Conservation (phyloP, 2,797 vertebrate species). For the Chloroceryle amazona region DNA sequence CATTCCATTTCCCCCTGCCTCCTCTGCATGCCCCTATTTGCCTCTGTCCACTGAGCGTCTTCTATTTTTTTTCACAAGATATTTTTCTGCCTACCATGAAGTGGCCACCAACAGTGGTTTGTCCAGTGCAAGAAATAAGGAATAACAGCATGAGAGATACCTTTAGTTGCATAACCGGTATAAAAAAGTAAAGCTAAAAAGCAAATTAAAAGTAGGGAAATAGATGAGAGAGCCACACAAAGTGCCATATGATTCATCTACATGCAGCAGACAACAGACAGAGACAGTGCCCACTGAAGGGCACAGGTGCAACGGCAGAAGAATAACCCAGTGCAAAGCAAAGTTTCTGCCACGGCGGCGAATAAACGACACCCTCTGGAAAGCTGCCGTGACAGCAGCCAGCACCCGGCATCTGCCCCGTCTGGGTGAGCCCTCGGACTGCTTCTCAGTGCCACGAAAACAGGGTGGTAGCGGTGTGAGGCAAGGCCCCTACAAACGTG, state of each 20-base stretch:
- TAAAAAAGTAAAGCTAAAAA: background rate
- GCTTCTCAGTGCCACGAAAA: background rate
- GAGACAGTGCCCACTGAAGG: background rate
- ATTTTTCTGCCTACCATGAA: background rate
- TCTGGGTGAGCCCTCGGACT: background rate
- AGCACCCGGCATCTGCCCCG: background rate
- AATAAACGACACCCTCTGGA: background rate
- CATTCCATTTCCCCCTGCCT: background rate
- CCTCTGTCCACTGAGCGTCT: background rate
- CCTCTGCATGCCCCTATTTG: background rate
- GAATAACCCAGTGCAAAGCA: background rate
- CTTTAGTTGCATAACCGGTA: background rate
- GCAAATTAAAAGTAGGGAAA: background rate
- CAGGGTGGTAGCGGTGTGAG: rapidly evolving
- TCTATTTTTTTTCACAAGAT: background rate
- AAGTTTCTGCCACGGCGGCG: background rate
- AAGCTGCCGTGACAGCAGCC: slow-evolving; percentile 2
- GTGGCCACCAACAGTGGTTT: background rate
- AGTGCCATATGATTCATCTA: background rate
- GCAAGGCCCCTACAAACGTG: background rate
- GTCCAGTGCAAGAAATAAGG: background rate
- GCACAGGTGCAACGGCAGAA: slow-evolving; percentile 9
- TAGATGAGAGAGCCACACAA: background rate
- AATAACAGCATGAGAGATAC: background rate
- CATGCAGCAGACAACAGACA: background rate